Evolutionary conservation across 2,113 vertebrate genomes (phyloP).

Genomic region (Pithys albifrons): DNA sequence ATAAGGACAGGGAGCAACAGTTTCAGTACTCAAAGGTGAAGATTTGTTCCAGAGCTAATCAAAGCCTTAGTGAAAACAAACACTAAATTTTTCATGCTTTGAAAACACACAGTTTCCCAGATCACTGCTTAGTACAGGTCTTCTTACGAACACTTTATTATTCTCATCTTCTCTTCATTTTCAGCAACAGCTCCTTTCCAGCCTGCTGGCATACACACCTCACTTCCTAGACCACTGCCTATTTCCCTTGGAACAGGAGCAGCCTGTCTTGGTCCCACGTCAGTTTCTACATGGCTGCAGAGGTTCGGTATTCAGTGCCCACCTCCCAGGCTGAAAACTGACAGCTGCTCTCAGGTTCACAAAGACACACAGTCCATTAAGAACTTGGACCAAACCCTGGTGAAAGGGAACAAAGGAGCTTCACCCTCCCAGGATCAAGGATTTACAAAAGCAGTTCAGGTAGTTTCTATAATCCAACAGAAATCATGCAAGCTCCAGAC

Average conservation of each 20-base stretch:
- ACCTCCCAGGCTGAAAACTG: neutral
- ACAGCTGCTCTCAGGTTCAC: neutral
- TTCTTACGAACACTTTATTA: neutral
- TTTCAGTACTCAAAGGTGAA: neutral
- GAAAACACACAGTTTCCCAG: neutral
- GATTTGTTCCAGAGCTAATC: neutral
- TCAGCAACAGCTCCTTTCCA: neutral
- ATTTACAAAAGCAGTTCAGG: neutral
- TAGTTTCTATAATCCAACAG: neutral
- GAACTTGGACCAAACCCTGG: neutral
- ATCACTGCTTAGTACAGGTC: neutral
- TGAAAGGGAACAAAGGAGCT: neutral
- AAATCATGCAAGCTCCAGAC: neutral
- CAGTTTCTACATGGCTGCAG: neutral
- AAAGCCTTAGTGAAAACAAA: neutral
- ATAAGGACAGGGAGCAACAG: neutral
- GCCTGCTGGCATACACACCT: neutral
- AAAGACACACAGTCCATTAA: neutral
- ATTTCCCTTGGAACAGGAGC: neutral
- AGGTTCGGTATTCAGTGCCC: neutral
- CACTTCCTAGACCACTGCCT: neutral
- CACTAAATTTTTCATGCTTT: neutral
- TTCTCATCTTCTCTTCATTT: neutral
- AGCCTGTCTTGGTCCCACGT: neutral
- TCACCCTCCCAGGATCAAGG: neutral